phyloP scores from a whole-genome alignment of 2,888 invertebrate genomes.

The Cabera pusaria region DNA sequence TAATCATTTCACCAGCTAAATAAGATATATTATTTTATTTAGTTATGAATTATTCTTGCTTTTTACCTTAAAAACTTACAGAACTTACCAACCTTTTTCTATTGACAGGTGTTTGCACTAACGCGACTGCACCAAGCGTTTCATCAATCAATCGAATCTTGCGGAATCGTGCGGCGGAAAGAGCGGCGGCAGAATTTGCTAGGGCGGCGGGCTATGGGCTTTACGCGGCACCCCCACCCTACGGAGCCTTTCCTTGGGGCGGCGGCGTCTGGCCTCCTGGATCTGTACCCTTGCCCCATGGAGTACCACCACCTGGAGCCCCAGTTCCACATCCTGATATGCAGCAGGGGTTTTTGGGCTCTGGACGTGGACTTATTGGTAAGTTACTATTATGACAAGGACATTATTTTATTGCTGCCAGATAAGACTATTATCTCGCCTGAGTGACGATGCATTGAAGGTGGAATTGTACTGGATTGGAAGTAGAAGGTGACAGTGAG shows the following conservation, averaged over 20 bases:
- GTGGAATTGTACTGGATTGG: no score
- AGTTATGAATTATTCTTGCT: no score
- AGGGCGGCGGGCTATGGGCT: constrained; percentile 95
- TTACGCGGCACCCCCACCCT: constrained; percentile 89
- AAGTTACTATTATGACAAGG: no score
- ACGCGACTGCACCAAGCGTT: constrained; percentile 97
- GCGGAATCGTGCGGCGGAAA: constrained; percentile 96
- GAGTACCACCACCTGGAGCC: constrained; percentile 69
- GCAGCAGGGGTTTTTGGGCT: constrained; percentile 75
- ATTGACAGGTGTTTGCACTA: constrained; percentile 95
- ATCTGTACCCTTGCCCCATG: constrained; percentile 76
- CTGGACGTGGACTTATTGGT: constrained; percentile 71
- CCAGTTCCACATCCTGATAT: constrained; percentile 72
- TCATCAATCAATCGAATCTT: constrained; percentile 98
- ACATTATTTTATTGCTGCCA: no score
- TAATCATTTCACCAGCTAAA: no score
- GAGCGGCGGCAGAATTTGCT: constrained; percentile 98
- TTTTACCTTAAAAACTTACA: no score
- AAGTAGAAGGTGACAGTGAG: no score
- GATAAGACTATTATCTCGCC: no score
- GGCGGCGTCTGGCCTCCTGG: constrained; percentile 83
- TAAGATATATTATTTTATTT: no score
- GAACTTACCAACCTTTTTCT: no score
- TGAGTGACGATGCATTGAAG: no score
- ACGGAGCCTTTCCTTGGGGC: constrained; percentile 84